Base-by-base conservation (phyloP, 2,797 vertebrate genomes). In the Eupleurogrammus muticus region DNA sequence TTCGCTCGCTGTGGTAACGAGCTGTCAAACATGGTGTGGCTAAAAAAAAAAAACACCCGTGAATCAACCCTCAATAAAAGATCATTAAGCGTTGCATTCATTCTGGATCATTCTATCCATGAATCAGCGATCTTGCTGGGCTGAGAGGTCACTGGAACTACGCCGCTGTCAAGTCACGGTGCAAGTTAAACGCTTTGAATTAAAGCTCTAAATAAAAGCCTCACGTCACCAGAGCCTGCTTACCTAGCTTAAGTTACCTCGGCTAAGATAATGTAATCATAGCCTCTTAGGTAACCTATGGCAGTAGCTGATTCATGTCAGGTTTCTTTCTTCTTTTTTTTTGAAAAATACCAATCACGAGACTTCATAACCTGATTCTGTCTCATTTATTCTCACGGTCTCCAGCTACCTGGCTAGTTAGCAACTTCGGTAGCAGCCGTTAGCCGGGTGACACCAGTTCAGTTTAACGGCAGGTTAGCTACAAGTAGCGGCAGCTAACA, bases 351-450 rank as follows among this genome's bases (percentile, higher is more conserved):
- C 9, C 38, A 2, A 61, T 52, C 34, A 40, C 5, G 12, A 56
- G 14, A 2, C 5, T 24, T 32, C 5, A 38, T 2, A 9, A 32
- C 6, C 12, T 3, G 24, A 17, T 0, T 42, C 3, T 23, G 1
- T 51, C 16, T 58, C 47, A 3, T 44, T 40, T 24, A 6, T 44
- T 7, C 24, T 21, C 47, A 58, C 23, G 59, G 23, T 32, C n/a
- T 14, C 20, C 61, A 75, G 79, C 71, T 53, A 68, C 38, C 38
- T 65, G 57, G 75, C 61, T 75, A 82, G 81, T 76, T 88, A 88
- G 84, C 85, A 86, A 85, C 82, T 85, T 83, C 47, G 64, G 56
- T 52, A 64, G 81, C 72, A 56, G 69, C 70, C 62, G 61, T 68
- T 76, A 78, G 79, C 83, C 38, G 38, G 66, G 42, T 65, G 59